Base-by-base conservation (phyloP, 1,140 invertebrate genomes). In the Tigriopus japonicus region DNA sequence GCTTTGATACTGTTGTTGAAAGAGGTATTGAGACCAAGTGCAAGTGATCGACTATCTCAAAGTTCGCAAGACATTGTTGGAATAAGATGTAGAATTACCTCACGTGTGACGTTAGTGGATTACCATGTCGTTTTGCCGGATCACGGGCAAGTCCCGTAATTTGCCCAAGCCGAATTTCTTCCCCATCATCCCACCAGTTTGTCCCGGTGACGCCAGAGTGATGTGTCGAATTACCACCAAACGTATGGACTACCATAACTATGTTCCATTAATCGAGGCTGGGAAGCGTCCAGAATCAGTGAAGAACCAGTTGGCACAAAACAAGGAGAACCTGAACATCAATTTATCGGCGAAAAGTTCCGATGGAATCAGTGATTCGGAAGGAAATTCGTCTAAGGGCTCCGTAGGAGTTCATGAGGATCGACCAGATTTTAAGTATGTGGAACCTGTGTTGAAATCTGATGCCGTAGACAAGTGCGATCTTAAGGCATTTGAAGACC, bases 141-240 rank as follows among this genome's bases (percentile, higher is more conserved):
- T 88, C 62, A 87, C 85, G 40, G 85, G 83, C 40, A 80, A 78
- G 65, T 84, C 82, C 69, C 76, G 83, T 45, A 83, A 82, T 64
- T 77, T 87, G 63, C 83, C 84, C 43, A 83, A 85, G 65, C 81
- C 84, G 35, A 85, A 87, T 71, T 87, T 87, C 69, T 84, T 87
- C 66, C 85, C 86, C 1, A 73, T 88, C 24, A 72, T 87, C 28
- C 84, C 84, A 15, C 81, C 84, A 0, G 82, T 86, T 59, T 85
- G 83, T 53, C 84, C 85, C 2, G 82, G 82, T 1, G 84, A 86
- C 65, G 85, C 84, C 1, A 81, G 83, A 68, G 75, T 82, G 60
- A 82, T 83, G 65, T 86, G 85, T 68, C 77, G 82, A 63, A 85
- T 88, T 62, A 87, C 85, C 0, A 83, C 84, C 42, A 86, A 86